Base-by-base conservation (phyloP, 64 coral and sea anemone genomes). In the Pachyseris speciosa region DNA sequence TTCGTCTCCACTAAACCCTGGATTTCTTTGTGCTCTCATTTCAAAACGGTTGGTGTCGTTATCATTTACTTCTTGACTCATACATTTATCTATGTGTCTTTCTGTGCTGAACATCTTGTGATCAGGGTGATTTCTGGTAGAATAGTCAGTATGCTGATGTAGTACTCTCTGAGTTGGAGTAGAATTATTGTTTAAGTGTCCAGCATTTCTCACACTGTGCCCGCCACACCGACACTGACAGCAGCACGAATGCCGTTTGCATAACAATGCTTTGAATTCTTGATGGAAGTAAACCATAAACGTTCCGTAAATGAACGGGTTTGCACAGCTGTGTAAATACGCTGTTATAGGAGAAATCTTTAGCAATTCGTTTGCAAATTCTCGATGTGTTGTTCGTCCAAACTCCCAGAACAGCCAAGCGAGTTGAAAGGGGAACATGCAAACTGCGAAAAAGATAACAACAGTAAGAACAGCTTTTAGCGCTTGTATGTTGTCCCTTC, bases 401-500 rank as follows among this genome's bases (percentile, higher is more conserved):
- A 91, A 84, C 24, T 83, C 88, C 88, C 52, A 32, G 4, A 91
- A 22, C 88, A 91, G 72, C 88, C 88, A 91, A 0, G 77, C 78
- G 13, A 91, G 79, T 20, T 91, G 88, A 69, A 69, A 83, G 7
- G 78, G 78, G 17, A 91, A 27, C 88, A 91, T 83, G 44, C 88
- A 91, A 6, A 73, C 65, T 20, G 88, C 88, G 42, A 91, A 91
- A n/a, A 91, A 57, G 30, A 91, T 60, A 15, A 91, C 88, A n/a
- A 91, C 71, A 6, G 76, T 80, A 8, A 80, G 39, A 57, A 91
- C 25, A 27, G 64, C 53, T 83, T 91, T 91, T 17, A 91, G 58
- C 2, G 83, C 83, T 71, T 91, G 88, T 37, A 91, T 83, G 49
- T 83, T 91, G 40, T 91, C 47, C 29, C 5, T 91, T 20, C 44